A percentile compares a stretch with the other conserved stretches of the same genome.
These are phyloP conservation scores for Trogon surrucura DNA, from an alignment of 2,113 vertebrate species.

Conservation along the genomic window DNA sequence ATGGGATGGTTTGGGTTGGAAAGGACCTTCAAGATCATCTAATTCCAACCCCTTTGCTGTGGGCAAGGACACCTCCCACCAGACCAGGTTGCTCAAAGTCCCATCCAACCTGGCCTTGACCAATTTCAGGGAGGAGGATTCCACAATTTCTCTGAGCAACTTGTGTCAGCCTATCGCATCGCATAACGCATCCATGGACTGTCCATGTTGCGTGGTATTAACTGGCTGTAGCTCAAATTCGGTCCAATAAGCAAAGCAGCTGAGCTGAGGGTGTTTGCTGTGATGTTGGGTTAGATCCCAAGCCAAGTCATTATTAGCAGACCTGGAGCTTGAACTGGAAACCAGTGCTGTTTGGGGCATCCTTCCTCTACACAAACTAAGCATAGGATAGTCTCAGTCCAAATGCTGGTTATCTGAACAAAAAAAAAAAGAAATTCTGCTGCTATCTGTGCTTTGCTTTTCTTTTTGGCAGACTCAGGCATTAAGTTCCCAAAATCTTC, in stretches of 20 bases:
- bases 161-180: not conserved
- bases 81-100: too few species aligned
- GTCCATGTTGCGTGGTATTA: not conserved
- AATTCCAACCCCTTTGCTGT: too few species aligned
- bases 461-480: not conserved
- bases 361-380: not conserved
- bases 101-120: too few species aligned
- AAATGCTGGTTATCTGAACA: not conserved
- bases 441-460: not conserved
- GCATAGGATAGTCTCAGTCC: not conserved
- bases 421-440: not conserved
- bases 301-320: not conserved
- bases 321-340: not conserved
- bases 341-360: not conserved
- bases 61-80: too few species aligned
- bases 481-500: not conserved
- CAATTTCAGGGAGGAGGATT: too few species aligned
- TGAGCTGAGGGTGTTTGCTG: not conserved
- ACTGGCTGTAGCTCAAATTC: accelerated
- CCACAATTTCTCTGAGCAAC: too few species aligned
- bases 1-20: too few species aligned
- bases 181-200: not conserved
- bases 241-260: not conserved
- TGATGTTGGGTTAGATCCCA: not conserved
- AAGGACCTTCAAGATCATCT: too few species aligned